Conservation (phyloP, 2,888 invertebrate species). For the Drosophila paramelanica region DNA sequence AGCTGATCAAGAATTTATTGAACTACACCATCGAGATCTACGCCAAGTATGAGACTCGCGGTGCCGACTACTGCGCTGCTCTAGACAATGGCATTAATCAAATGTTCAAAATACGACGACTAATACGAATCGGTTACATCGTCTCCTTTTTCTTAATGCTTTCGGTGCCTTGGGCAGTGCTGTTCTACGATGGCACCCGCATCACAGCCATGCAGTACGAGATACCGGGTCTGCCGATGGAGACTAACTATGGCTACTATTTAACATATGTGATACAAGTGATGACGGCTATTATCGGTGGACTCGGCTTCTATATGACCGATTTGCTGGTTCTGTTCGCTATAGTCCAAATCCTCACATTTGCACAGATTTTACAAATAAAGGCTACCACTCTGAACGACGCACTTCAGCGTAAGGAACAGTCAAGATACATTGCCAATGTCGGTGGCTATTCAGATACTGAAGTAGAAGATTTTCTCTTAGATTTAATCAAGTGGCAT, state of each 20-base stretch:
- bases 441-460: slow-evolving; percentile 20
- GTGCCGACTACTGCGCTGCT: background rate
- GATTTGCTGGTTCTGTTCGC: slow-evolving; percentile 47
- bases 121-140: slow-evolving; percentile 48
- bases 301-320: slow-evolving; percentile 47
- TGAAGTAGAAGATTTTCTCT: slow-evolving; percentile 11
- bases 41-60: slow-evolving; percentile 43
- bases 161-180: slow-evolving; percentile 18
- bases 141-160: slow-evolving; percentile 39
- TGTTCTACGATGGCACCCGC: slow-evolving; percentile 46
- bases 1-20: slow-evolving; percentile 22
- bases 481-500: slow-evolving; percentile 62
- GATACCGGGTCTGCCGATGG: slow-evolving; percentile 52
- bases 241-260: slow-evolving; percentile 31
- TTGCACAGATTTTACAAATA: slow-evolving; percentile 49
- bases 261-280: slow-evolving; percentile 44
- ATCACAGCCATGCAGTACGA: slow-evolving; percentile 47
- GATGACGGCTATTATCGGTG: slow-evolving; percentile 25
- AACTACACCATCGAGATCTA: slow-evolving; percentile 20
- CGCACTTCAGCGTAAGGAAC: slow-evolving; percentile 25
- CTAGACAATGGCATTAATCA: slow-evolving; percentile 45
- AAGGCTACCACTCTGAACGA: slow-evolving; percentile 41
- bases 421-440: background rate
- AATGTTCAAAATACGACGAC: slow-evolving; percentile 25
- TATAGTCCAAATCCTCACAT: slow-evolving; percentile 52